phyloP scores from a whole-genome alignment of 1,140 invertebrate genomes.

The Drosophila nebulosa region DNA sequence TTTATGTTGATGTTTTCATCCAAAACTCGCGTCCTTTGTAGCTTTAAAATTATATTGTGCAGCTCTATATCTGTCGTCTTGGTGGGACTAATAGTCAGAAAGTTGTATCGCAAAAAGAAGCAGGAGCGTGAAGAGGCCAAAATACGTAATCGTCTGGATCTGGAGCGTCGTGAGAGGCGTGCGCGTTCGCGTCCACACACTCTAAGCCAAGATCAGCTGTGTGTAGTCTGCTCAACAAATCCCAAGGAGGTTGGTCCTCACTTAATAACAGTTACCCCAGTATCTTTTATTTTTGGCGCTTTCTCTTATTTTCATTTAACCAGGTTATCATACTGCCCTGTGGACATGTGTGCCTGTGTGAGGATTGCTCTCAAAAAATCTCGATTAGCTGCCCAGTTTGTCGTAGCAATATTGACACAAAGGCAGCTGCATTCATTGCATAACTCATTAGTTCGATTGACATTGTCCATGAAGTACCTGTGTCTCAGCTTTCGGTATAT shows the following conservation, averaged over 20 bases:
- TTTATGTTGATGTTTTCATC: not conserved
- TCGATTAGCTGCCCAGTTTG: constrained; percentile 87
- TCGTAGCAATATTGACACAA: constrained; percentile 84
- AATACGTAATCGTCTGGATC: constrained; percentile 84
- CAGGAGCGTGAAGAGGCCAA: constrained; percentile 83
- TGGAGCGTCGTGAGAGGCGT: constrained; percentile 85
- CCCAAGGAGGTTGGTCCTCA: constrained; percentile 84
- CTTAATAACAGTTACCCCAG: not conserved
- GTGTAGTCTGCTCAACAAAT: constrained; percentile 89
- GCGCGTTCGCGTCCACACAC: constrained; percentile 84
- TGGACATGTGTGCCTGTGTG: constrained; percentile 91
- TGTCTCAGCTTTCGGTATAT: constrained; percentile 1
- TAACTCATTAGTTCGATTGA: constrained; percentile 59
- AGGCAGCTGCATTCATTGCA: constrained; percentile 87
- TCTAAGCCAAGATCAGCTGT: constrained; percentile 86
- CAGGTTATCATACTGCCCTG: constrained; percentile 90
- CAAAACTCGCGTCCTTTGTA: not conserved
- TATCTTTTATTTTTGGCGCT: not conserved
- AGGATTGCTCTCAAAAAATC: constrained; percentile 89
- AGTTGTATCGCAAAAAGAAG: constrained; percentile 83
- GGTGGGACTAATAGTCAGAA: constrained; percentile 84
- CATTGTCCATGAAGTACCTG: constrained; percentile 38
- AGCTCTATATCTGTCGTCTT: constrained; percentile 86
- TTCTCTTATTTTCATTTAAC: constrained; percentile 4
- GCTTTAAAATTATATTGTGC: constrained; percentile 83